Base-by-base conservation (phyloP, 2,113 vertebrate species). In the Amblyopsis rosae region DNA sequence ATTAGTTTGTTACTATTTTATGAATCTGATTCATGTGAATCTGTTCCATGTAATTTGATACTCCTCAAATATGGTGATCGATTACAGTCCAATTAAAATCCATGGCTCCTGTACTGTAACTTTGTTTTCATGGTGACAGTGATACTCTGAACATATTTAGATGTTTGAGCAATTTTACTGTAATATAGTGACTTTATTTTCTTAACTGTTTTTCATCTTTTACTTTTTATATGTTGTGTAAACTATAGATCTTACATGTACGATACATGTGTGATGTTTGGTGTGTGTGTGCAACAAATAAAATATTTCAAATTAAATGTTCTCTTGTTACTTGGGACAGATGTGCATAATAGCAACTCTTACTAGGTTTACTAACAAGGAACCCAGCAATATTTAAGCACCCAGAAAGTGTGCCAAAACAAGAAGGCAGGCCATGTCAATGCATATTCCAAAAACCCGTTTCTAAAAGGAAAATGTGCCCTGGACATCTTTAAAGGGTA, bases 201-300 rank as follows among this genome's bases (percentile, higher is more conserved):
- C 58, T 73, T 59, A 69, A 72, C n/a, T 63, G 69, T 75, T 85
- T 78, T 81, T 62, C 75, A 80, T 72, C 66, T 59, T 86, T 85
- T 85, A 77, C 59, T 86, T 88, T 87, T 89, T 72, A 88, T 90
- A 87, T 83, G 56, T 75, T 79, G 77, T 88, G 79, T 67, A 75
- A 76, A 62, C 60, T 65, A 26, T 33, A 26, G 17, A 54, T 82
- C 73, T 51, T 76, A 67, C 61, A 12, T 87, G 68, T 85, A 16
- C 51, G 48, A 76, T 72, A 77, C 57, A 76, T 62, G 73, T 66
- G 59, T 82, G 53, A 61, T 81, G 78, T 81, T 80, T 45, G 16
- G 16, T 17, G 75, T 72, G 72, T 80, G 72, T 82, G 54, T n/a
- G 72, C 65, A 85, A 88, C 0, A 71, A 53, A 74, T 49, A 10